Conservation (phyloP, 2,113 vertebrate species). For the Crypturellus undulatus region DNA sequence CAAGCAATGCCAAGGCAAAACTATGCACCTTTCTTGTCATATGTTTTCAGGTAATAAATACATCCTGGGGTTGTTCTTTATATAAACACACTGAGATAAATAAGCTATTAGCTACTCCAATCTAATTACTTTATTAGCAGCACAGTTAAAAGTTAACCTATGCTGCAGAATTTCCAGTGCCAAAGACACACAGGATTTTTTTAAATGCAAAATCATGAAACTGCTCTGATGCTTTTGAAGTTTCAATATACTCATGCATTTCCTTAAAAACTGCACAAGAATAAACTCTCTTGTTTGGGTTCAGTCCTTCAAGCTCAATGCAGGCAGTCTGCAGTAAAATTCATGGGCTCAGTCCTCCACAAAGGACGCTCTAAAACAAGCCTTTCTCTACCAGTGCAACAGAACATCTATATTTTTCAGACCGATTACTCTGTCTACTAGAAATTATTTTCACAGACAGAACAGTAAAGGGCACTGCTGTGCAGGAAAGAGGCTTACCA, state of each 20-base stretch:
- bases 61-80: conserved; percentile 23
- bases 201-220: conserved; percentile 53
- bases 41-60: conserved; percentile 48
- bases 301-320: background rate
- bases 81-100: conserved; percentile 55
- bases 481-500: background rate
- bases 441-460: background rate
- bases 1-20: conserved; percentile 15
- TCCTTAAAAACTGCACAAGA: conserved; percentile 2
- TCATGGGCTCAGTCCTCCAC: background rate
- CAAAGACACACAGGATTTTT: conserved; percentile 27
- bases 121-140: conserved; percentile 37
- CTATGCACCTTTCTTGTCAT: background rate
- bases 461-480: background rate
- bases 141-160: conserved; percentile 15
- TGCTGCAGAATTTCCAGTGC: conserved; percentile 34
- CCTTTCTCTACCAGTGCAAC: background rate
- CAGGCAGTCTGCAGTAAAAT: background rate
- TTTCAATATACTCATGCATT: background rate
- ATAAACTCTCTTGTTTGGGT: background rate
- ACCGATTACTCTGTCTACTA: background rate
- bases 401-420: background rate
- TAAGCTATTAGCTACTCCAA: conserved; percentile 27
- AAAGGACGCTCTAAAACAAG: background rate
- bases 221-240: conserved; percentile 53